A percentile compares a stretch with the other conserved stretches of the same genome.
Evolutionary conservation across 2,113 vertebrate genomes (phyloP).

Genomic region (Halichoeres trimaculatus): DNA sequence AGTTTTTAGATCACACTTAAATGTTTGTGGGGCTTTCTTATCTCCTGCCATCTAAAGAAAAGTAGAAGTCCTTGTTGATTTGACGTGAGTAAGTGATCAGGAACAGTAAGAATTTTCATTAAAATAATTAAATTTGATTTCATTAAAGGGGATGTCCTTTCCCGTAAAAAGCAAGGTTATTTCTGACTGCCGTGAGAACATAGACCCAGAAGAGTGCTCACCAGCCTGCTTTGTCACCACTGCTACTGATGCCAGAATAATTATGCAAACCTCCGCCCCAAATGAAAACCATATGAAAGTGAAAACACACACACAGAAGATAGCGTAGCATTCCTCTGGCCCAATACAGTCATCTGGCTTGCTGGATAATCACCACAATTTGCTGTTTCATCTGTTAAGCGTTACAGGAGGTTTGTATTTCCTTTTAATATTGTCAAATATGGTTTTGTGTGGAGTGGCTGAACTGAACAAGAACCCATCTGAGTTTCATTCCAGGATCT

Average conservation of each 20-base stretch:
- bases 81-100: no score
- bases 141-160: slow-evolving; percentile 16
- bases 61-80: no score
- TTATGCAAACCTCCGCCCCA: slow-evolving; percentile 71
- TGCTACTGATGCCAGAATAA: slow-evolving; percentile 72
- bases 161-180: slow-evolving; percentile 59
- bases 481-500: slow-evolving; percentile 11
- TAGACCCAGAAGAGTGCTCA: slow-evolving; percentile 24
- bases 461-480: neutral
- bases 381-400: slow-evolving; percentile 55
- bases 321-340: slow-evolving; percentile 35
- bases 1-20: no score
- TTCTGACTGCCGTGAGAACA: slow-evolving; percentile 58
- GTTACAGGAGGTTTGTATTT: slow-evolving; percentile 49
- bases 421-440: slow-evolving; percentile 35
- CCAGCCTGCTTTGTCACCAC: slow-evolving; percentile 62
- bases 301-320: slow-evolving; percentile 39
- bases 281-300: slow-evolving; percentile 74
- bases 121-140: neutral
- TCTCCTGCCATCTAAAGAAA: no score
- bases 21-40: no score
- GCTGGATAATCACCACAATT: slow-evolving; percentile 56
- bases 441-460: slow-evolving; percentile 4
- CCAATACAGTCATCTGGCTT: slow-evolving; percentile 2
- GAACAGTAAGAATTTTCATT: no score